Evolutionary conservation across 2,113 vertebrate species (phyloP).

Genomic region (Neolamprologus brichardi): DNA sequence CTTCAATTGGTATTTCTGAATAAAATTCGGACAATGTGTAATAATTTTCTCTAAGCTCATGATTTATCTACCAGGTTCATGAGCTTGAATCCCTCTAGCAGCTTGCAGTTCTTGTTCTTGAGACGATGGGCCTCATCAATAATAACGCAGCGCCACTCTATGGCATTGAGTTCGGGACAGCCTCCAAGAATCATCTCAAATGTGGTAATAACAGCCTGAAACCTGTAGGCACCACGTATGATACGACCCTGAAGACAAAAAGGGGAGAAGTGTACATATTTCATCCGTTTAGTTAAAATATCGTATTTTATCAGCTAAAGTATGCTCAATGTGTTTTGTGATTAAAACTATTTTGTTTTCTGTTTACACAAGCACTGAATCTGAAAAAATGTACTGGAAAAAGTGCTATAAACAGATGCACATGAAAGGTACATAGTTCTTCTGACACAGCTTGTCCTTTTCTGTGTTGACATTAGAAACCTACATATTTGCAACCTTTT

Average conservation of each 20-base stretch:
- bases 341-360: background rate
- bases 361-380: background rate
- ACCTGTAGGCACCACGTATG: constrained; percentile 87
- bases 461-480: background rate
- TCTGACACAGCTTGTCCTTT: background rate
- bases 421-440: background rate
- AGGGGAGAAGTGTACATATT: background rate
- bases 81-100: constrained; percentile 94
- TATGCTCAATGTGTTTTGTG: background rate
- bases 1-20: background rate
- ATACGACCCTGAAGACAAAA: constrained; percentile 77
- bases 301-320: background rate
- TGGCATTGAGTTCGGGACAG: constrained; percentile 93
- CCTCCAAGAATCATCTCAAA: constrained; percentile 99
- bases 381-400: background rate
- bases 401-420: background rate
- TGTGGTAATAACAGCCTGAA: constrained; percentile 95
- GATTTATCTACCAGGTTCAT: constrained; percentile 84
- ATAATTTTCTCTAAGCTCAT: background rate
- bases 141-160: constrained; percentile 96
- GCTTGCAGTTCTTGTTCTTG: constrained; percentile 99
- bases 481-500: background rate
- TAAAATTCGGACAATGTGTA: background rate
- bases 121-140: constrained; percentile 97
- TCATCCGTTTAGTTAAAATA: background rate